phyloP scores from a whole-genome alignment of 2,113 vertebrate genomes.

The Amblyopsis rosae region DNA sequence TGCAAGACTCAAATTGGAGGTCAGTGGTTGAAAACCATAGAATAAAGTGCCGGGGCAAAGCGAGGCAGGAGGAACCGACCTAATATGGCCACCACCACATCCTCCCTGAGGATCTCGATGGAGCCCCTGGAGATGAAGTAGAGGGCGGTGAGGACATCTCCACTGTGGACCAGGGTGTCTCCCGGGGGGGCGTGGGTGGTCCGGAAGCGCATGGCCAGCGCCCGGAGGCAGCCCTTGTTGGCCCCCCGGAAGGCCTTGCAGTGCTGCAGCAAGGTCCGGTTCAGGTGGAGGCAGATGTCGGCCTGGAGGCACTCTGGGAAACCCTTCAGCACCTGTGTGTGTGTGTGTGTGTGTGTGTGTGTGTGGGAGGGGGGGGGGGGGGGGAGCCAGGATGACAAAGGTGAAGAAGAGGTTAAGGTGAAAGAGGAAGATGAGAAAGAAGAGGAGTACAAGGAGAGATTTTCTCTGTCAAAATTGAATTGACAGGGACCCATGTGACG shows the following conservation, averaged over 20 bases:
- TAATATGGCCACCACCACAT: slow-evolving; percentile 95
- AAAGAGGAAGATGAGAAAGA: neutral
- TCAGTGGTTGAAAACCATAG: too few relatives aligned
- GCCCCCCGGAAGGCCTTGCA: slow-evolving; percentile 92
- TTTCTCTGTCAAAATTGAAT: slow-evolving; percentile 42
- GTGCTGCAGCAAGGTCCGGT: slow-evolving; percentile 91
- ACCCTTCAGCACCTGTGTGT: slow-evolving; percentile 90
- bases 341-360: neutral
- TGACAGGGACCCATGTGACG: slow-evolving; percentile 33
- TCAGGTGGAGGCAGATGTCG: slow-evolving; percentile 96
- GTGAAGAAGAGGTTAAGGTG: neutral
- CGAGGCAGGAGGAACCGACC: slow-evolving; percentile 70
- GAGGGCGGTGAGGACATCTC: slow-evolving; percentile 92
- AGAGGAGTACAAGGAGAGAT: slow-evolving; percentile 30
- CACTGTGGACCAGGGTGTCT: slow-evolving; percentile 94
- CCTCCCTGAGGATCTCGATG: slow-evolving; percentile 93
- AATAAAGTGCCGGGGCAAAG: neutral
- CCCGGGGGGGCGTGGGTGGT: slow-evolving; percentile 93
- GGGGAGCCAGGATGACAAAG: neutral
- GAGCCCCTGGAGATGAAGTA: slow-evolving; percentile 98
- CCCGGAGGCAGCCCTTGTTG: slow-evolving; percentile 93
- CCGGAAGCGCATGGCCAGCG: slow-evolving; percentile 94
- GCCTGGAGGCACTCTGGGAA: slow-evolving; percentile 98
- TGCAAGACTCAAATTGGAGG: too few relatives aligned
- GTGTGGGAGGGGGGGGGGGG: neutral